Evolutionary conservation across 2,113 vertebrate genomes (phyloP), one percentile per base, ranked within the genome.

Genomic region (Pimephales promelas): DNA sequence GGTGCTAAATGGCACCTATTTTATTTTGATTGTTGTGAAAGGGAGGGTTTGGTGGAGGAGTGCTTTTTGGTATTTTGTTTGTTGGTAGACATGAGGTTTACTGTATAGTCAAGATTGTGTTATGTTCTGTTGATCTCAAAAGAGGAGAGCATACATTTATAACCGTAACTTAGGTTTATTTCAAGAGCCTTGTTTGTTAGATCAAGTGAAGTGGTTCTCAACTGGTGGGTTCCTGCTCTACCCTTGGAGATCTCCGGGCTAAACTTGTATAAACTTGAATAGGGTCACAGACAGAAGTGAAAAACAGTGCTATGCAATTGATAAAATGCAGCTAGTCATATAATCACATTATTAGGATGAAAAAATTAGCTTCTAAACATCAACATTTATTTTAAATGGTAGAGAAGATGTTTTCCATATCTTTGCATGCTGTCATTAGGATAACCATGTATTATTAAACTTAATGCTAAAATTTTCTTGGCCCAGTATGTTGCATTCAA

Each of bases 21-120:
- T n/a, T n/a, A n/a, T n/a, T n/a, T n/a, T n/a, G 70, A 34, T 54
- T 84, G 49, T 31, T n/a, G 24, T 43, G 18, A 66, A 34, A 0
- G 3, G 59, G 18, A 80, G 43, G 61, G n/a, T 49, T 80, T 66
- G 45, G 78, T 31, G 20, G 9, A 66, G 4, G 18, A 66, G 45
- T 66, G 26, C 26, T 80, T 80, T 62, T 80, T 66, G 16, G 24
- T 64, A 79, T 64, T 61, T 49, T 52, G 45, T 47, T 31, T 75
- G 18, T 13, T 40, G 74, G 26, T 40, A 57, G 31, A 31, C 52
- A 9, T 54, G 52, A 54, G 18, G 18, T 54, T 54, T 54, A 54
- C 74, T 40, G 18, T 3, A n/a, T 20, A 36, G 74, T 77, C 66
- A 70, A 11, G 34, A 40, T 20, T 70, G 71, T 18, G 8, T 74